Percentiles rank a stretch among this genome's conserved stretches.
These are phyloP conservation scores for Glaucomys volans DNA, from an alignment of 2,113 vertebrate genomes.

Conservation along the genomic window DNA sequence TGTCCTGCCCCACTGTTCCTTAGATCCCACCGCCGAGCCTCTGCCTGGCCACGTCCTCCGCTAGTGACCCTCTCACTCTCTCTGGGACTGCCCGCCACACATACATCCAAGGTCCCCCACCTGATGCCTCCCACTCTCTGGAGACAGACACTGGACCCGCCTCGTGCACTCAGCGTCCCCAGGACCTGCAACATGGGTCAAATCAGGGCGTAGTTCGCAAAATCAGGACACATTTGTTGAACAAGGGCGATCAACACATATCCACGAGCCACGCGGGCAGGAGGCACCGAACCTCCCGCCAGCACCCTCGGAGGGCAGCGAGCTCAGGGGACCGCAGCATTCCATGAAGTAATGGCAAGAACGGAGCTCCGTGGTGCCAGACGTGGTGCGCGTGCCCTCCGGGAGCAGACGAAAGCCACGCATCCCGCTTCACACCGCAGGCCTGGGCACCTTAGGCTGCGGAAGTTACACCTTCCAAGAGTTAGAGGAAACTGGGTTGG, in stretches of 20 bases:
- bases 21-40: neutral
- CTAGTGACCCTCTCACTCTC: too few relatives aligned
- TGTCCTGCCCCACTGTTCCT: too few relatives aligned
- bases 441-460: too few relatives aligned
- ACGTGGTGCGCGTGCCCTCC: neutral
- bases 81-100: too few relatives aligned
- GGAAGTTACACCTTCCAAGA: neutral
- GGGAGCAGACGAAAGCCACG: fast-evolving
- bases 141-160: neutral
- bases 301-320: neutral
- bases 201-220: neutral
- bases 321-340: neutral
- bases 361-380: neutral
- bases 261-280: neutral
- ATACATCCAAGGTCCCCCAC: too few relatives aligned
- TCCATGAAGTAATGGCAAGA: neutral
- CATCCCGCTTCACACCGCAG: neutral
- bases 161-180: neutral
- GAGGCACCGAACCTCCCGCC: neutral
- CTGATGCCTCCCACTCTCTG: too few relatives aligned
- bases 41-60: too few relatives aligned
- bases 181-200: neutral
- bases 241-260: too few relatives aligned
- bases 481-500: neutral
- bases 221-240: neutral